Evolutionary conservation across 2,888 invertebrate species (phyloP).

Genomic region (Plebejus anna): DNA sequence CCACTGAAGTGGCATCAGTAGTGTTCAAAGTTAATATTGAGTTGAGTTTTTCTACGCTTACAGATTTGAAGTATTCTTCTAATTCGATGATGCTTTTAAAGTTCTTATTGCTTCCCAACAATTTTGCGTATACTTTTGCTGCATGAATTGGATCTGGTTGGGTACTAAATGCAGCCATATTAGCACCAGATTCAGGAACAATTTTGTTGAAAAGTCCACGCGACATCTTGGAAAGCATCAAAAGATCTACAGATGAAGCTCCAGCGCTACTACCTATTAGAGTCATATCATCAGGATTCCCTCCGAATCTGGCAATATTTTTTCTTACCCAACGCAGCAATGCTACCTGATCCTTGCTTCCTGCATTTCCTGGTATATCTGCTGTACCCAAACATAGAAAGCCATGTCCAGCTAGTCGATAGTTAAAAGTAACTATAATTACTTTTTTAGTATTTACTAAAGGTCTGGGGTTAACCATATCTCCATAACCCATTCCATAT

Average conservation of each 20-base stretch:
- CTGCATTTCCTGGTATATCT: constrained; percentile 48
- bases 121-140: constrained; percentile 50
- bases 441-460: constrained; percentile 46
- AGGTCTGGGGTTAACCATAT: constrained; percentile 43
- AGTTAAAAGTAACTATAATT: constrained; percentile 54
- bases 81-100: constrained; percentile 48
- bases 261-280: constrained; percentile 57
- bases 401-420: constrained; percentile 49
- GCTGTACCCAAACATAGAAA: constrained; percentile 46
- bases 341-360: constrained; percentile 50
- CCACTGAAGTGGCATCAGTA: constrained; percentile 40
- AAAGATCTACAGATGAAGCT: constrained; percentile 49
- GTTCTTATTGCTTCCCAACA: constrained; percentile 43
- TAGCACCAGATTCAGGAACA: constrained; percentile 53
- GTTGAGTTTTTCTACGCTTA: constrained; percentile 43
- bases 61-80: constrained; percentile 52
- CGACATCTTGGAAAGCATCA: constrained; percentile 51
- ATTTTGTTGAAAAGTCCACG: constrained; percentile 54
- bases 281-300: constrained; percentile 49
- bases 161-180: constrained; percentile 42
- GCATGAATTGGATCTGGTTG: constrained; percentile 52
- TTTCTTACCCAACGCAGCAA: constrained; percentile 47
- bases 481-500: constrained; percentile 54
- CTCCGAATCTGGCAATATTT: constrained; percentile 48
- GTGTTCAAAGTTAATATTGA: constrained; percentile 36